Evolutionary conservation across 2,888 invertebrate genomes (phyloP).

Genomic region (Pheosia gnoma): DNA sequence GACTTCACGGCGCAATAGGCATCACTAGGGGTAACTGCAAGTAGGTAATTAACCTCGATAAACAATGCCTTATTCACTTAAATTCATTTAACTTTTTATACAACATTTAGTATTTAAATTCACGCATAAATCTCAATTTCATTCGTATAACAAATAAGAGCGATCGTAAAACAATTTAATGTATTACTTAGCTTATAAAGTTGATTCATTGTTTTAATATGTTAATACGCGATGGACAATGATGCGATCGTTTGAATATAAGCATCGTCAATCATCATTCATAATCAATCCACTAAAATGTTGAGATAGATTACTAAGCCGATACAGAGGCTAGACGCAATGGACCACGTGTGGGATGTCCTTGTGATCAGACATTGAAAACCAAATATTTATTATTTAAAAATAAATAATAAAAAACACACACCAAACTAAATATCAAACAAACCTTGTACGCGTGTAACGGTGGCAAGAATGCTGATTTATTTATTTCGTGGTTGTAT

Average conservation of each 20-base stretch:
- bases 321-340: background rate
- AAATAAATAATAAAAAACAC: too few relatives aligned
- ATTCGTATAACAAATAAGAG: conserved; percentile 35
- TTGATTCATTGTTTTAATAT: conserved; percentile 46
- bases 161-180: conserved; percentile 37
- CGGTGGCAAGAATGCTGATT: too few relatives aligned
- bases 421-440: too few relatives aligned
- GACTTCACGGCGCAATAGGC: background rate
- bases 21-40: too few relatives aligned
- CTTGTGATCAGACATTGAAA: background rate
- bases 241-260: conserved; percentile 37
- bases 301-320: conserved; percentile 4
- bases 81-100: too few relatives aligned
- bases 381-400: background rate
- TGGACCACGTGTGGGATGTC: background rate
- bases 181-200: conserved; percentile 36
- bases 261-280: conserved; percentile 37
- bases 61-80: too few relatives aligned
- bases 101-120: conserved; percentile 15
- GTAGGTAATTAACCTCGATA: too few relatives aligned
- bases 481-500: too few relatives aligned
- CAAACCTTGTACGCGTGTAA: too few relatives aligned
- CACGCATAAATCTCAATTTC: conserved; percentile 14
- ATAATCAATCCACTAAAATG: conserved; percentile 34
- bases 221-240: conserved; percentile 38